A percentile compares a stretch with the other conserved stretches of the same genome.
Conservation (phyloP, 2,113 vertebrate species). For the Lucifuga dentata region DNA sequence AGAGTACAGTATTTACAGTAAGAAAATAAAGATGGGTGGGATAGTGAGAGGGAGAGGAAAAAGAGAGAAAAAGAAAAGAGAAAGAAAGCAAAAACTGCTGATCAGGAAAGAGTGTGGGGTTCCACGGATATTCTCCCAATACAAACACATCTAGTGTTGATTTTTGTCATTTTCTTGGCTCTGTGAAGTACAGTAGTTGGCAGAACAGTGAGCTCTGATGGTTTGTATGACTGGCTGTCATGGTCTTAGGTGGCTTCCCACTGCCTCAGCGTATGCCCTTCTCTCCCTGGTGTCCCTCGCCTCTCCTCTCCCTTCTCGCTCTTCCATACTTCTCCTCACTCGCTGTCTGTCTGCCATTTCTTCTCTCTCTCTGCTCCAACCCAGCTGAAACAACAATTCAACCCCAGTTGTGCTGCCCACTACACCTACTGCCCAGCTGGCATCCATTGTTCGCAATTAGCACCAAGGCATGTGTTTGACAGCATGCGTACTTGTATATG, state of each 20-base stretch:
- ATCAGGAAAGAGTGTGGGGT: conserved; percentile 71
- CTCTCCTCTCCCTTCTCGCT: conserved; percentile 20
- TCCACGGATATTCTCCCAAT: conserved; percentile 70
- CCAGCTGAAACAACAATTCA: conserved; percentile 72
- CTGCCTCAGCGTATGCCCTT: conserved; percentile 48
- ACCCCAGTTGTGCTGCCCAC: conserved; percentile 61
- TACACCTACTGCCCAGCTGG: conserved; percentile 78
- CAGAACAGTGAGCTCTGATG: conserved; percentile 62
- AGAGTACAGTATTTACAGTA: conserved; percentile 67
- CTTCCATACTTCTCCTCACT: conserved; percentile 20
- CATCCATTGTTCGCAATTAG: conserved; percentile 81
- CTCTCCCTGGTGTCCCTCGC: conserved; percentile 35
- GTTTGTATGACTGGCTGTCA: conserved; percentile 67
- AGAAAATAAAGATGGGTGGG: conserved; percentile 67
- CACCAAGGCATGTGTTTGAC: conserved; percentile 66
- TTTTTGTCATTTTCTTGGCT: conserved; percentile 80
- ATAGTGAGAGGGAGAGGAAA: conserved; percentile 32
- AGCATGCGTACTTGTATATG: conserved; percentile 48
- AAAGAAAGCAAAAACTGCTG: conserved; percentile 70
- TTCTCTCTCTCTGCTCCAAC: conserved; percentile 30
- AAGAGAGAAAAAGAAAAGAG: conserved; percentile 27
- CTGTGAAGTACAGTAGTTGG: conserved; percentile 70
- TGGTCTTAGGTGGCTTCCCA: conserved; percentile 51
- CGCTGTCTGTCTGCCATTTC: conserved; percentile 14
- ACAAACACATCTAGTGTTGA: conserved; percentile 75